Evolutionary conservation across 2,888 invertebrate genomes (phyloP), one percentile per base, ranked within the genome.

Genomic region (Dicranocentrus wangi): DNA sequence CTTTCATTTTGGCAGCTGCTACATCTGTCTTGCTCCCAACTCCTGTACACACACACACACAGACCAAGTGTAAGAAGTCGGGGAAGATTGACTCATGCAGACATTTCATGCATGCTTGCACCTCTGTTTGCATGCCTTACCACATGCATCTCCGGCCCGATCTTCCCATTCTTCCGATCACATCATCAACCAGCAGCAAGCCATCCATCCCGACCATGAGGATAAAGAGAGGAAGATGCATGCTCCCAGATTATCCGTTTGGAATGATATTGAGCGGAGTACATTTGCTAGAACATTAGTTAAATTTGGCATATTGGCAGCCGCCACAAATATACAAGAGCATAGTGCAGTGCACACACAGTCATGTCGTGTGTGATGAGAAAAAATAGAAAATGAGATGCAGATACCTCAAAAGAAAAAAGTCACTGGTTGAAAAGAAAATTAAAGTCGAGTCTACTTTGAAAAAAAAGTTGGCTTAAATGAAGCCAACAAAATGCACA

Each of bases 21-120:
- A 79, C 79, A 72, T 79, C 72, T 72, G 79, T 79, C 79, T 79
- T 79, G 42, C 65, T 55, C 71, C 43, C 65, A 65, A 58, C 17
- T 19, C 10, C 5, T 47, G 23, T 10, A 65, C 8, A 21, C 13
- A 43, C 17, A 65, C 25, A 25, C 25, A n/a, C 21, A 19, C 19
- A 7, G 27, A 58, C 53, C 65, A 71, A 79, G 79, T 79, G n/a
- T n/a, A n/a, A n/a, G n/a, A n/a, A 32, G 72, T 71, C 72, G 79
- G 71, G 79, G 66, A 79, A 79, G 79, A 79, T 79, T 79, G 79
- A 79, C 79, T 79, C 79, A 72, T 72, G 79, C 79, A 71, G 79
- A 77, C 82, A 82, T 82, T 82, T 82, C 76, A 82, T 82, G 77
- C 75, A 81, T 81, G 81, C 75, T 69, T 81, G 71, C 77, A 77